Conservation (phyloP, 2,888 invertebrate genomes). For the Stomorhina lunata region DNA sequence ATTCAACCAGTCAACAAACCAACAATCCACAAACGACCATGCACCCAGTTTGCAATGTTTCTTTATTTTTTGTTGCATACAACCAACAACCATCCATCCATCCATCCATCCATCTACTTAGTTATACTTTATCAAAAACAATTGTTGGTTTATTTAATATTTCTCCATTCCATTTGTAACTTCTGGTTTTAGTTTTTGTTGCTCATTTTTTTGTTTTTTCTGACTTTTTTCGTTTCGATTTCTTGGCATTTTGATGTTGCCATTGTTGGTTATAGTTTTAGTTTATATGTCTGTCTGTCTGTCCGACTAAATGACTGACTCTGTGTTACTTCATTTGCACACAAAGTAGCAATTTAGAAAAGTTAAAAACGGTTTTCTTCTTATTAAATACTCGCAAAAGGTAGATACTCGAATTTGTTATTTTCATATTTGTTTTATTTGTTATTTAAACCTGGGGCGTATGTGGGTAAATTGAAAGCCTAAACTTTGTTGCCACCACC, state of each 20-base stretch:
- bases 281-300: too few relatives aligned
- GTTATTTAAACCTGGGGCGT: constrained; percentile 50
- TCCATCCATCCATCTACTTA: constrained; percentile 57
- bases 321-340: constrained; percentile 75
- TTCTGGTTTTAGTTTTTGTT: constrained; percentile 53
- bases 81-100: constrained; percentile 40
- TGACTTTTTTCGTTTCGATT: constrained; percentile 13
- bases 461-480: constrained; percentile 52
- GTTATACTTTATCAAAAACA: constrained; percentile 59
- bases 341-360: constrained; percentile 75
- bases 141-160: constrained; percentile 73
- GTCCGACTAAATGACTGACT: constrained; percentile 7
- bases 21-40: too few relatives aligned
- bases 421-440: not conserved
- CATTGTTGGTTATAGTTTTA: too few relatives aligned
- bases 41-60: constrained; percentile 32
- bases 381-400: constrained; percentile 53
- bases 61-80: not conserved
- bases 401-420: constrained; percentile 16
- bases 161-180: constrained; percentile 61
- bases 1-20: constrained; percentile 43
- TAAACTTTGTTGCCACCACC: constrained; percentile 57
- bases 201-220: not conserved
- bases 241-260: constrained; percentile 11
- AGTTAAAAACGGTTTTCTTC: constrained; percentile 58